A percentile compares a stretch with the other conserved stretches of the same genome.
phyloP scores from a whole-genome alignment of 64 coral and sea anemone species.

The Anthopleura sola region DNA sequence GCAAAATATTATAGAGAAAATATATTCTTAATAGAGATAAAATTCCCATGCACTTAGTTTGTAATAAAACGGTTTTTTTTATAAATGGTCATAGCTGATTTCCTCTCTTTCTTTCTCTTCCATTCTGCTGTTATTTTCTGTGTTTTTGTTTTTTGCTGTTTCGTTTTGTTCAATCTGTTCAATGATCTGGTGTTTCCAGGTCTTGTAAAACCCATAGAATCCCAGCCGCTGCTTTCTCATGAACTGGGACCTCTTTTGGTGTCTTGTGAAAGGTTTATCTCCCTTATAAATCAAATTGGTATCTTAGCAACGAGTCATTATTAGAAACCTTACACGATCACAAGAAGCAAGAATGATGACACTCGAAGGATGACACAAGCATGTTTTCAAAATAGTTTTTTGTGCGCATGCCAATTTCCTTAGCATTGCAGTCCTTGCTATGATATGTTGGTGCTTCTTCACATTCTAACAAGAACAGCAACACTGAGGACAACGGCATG shows the following conservation, averaged over 20 bases:
- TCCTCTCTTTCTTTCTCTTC: background rate
- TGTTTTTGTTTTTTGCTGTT: background rate
- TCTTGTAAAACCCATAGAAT: constrained; percentile 6
- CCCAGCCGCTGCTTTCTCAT: background rate
- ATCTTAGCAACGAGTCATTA: background rate
- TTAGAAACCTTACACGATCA: no score
- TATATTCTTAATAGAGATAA: no score
- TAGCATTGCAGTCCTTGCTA: no score
- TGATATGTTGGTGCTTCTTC: no score
- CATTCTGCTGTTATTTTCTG: background rate
- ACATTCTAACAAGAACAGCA: no score
- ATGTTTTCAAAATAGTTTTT: no score
- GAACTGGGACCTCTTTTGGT: background rate
- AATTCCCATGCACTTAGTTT: no score
- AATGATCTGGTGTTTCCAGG: constrained; percentile 6
- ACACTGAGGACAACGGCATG: no score
- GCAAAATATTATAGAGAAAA: no score
- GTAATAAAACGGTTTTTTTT: background rate
- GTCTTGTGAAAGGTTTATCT: background rate
- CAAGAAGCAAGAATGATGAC: no score
- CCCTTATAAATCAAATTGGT: background rate
- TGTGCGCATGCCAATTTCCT: no score
- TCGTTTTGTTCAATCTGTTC: background rate
- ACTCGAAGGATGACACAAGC: no score
- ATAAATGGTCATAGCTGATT: constrained; percentile 4